These are phyloP conservation scores for Ips typographus DNA, from an alignment of 1,140 invertebrate species.

Conservation along the genomic window DNA sequence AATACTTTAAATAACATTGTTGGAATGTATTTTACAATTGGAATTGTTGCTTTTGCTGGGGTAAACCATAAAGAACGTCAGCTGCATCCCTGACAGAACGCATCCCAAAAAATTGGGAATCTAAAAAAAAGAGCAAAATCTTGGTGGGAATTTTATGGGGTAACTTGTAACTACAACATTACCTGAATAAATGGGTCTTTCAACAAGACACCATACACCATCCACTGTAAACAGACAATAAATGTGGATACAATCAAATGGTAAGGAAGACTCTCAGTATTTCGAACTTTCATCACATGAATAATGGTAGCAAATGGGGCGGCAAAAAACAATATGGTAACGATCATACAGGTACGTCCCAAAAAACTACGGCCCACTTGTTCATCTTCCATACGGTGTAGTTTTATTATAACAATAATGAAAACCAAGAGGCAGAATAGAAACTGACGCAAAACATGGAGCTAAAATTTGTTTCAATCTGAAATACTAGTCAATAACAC, in stretches of 20 bases:
- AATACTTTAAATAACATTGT: not conserved
- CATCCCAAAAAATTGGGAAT: slow-evolving; percentile 73
- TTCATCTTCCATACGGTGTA: slow-evolving; percentile 33
- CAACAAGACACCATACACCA: slow-evolving; percentile 70
- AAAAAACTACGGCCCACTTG: slow-evolving; percentile 45
- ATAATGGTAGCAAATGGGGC: slow-evolving; percentile 74
- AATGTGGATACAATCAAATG: slow-evolving; percentile 75
- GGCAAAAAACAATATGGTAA: slow-evolving; percentile 76
- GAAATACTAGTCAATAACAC: not conserved
- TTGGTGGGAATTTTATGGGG: not conserved
- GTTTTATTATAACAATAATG: slow-evolving; percentile 35
- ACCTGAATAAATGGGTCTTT: slow-evolving; percentile 73
- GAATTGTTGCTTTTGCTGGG: slow-evolving; percentile 50
- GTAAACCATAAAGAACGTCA: slow-evolving; percentile 70
- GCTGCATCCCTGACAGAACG: slow-evolving; percentile 65
- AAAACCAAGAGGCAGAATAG: slow-evolving; percentile 33
- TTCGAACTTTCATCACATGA: slow-evolving; percentile 73
- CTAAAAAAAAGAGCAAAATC: slow-evolving; percentile 52
- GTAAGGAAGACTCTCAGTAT: slow-evolving; percentile 76
- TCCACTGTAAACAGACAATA: slow-evolving; percentile 74
- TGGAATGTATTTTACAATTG: slow-evolving; percentile 23
- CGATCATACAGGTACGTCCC: slow-evolving; percentile 63
- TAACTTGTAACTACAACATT: not conserved
- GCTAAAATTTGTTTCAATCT: slow-evolving; percentile 35
- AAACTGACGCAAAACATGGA: slow-evolving; percentile 37